Base-by-base conservation (phyloP, 2,113 vertebrate genomes). In the Anthoscopus minutus region DNA sequence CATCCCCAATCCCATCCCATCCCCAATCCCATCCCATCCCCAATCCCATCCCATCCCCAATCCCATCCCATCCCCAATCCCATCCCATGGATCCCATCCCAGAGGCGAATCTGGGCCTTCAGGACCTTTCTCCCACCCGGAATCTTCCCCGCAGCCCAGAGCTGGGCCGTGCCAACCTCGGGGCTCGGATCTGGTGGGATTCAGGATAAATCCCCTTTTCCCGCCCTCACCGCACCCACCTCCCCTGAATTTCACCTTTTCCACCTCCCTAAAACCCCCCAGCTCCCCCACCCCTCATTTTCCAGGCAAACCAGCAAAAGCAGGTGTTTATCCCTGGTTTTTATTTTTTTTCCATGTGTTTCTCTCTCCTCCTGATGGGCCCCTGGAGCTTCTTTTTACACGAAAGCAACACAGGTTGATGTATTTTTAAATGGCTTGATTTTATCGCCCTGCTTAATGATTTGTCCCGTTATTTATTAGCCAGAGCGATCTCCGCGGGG, bases 381-480 rank as follows among this genome's bases (percentile, higher is more conserved):
- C 97, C 98, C 97, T 96, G 96, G 97, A 98, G 97, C 97, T 98
- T 95, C 94, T 98, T 97, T 98, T 97, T 97, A 96, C 96, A 97
- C 73, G 92, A 96, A 98, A 96, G 94, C 96, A 98, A 96, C 56
- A 77, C 96, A 98, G 97, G 97, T 97, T 97, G 97, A 98, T 98
- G 98, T 98, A 98, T 98, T 98, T 98, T 98, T 98, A 98, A 98
- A 98, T 97, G 98, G 97, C 96, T 98, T 97, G 97, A 98, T 98
- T 98, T 98, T 98, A 98, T 98, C 98, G 96, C 98, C 97, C 96
- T 98, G 97, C 96, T 98, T 98, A 98, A 98, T 98, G 98, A 98
- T 98, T 98, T 98, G 98, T 97, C 96, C 96, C 96, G 67, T 98
- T 98, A 98, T 98, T 98, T 98, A 98, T 98, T 98, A 97, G 97